Evolutionary conservation across 1,140 invertebrate genomes (phyloP).

Genomic region (Drosophila melanogaster): DNA sequence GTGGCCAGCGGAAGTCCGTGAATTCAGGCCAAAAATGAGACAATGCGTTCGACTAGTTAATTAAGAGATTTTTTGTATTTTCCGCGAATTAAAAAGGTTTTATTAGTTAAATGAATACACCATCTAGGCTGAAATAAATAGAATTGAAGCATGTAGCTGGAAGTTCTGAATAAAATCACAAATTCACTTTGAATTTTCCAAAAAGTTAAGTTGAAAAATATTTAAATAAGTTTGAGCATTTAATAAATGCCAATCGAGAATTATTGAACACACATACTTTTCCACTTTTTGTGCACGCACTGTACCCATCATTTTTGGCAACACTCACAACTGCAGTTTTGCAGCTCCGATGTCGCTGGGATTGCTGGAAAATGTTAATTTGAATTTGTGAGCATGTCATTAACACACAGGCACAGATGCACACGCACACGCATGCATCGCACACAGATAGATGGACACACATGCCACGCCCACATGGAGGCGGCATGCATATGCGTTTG

Average conservation of each 20-base stretch:
- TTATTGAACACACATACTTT: not conserved
- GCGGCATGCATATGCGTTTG: constrained; percentile 70
- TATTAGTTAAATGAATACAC: not conserved
- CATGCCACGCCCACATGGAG: constrained; percentile 47
- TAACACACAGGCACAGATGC: constrained; percentile 70
- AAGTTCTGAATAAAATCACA: not conserved
- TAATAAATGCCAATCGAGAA: not conserved
- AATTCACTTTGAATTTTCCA: not conserved
- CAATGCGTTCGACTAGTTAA: constrained; percentile 4
- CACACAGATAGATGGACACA: constrained; percentile 36
- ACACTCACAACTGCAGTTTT: constrained; percentile 43
- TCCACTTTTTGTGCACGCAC: constrained; percentile 28
- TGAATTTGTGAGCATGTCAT: constrained; percentile 83
- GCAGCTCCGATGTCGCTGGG: constrained; percentile 59
- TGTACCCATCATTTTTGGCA: constrained; percentile 52
- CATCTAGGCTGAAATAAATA: too few relatives aligned
- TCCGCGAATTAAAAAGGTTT: too few relatives aligned
- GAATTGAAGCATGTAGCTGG: too few relatives aligned
- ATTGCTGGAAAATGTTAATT: constrained; percentile 82
- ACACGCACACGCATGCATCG: constrained; percentile 21
- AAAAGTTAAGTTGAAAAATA: too few relatives aligned
- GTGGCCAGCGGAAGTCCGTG: constrained; percentile 34
- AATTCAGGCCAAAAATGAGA: constrained; percentile 8
- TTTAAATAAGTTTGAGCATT: not conserved
- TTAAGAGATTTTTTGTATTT: not conserved